Percentiles rank a stretch among this genome's conserved stretches.
Conservation (phyloP, 2,113 vertebrate genomes). For the Puffinus mauretanicus region DNA sequence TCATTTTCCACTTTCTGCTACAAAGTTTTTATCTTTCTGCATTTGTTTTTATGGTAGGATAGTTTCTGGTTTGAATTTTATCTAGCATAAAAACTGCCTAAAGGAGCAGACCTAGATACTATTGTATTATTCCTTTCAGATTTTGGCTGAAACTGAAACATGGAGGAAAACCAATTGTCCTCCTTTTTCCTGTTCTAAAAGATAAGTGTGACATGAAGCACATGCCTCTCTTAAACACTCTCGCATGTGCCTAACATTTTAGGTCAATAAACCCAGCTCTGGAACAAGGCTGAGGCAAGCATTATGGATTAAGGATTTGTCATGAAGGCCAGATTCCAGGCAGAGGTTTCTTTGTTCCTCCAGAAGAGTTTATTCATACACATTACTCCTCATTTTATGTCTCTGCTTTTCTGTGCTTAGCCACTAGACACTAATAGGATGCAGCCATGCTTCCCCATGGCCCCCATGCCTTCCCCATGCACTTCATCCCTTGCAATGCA, state of each 20-base stretch:
- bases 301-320: not conserved
- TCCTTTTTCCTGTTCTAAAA: constrained; percentile 55
- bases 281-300: constrained; percentile 6
- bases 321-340: not conserved
- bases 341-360: constrained; percentile 32
- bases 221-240: constrained; percentile 37
- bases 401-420: not conserved
- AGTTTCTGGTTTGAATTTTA: constrained; percentile 53
- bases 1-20: constrained; percentile 33
- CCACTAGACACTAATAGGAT: not conserved
- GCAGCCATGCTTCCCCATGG: not conserved
- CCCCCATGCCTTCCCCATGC: accelerated
- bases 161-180: constrained; percentile 57
- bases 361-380: not conserved
- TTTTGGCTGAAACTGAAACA: constrained; percentile 33
- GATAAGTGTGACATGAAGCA: constrained; percentile 65
- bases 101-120: not conserved
- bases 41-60: constrained; percentile 22
- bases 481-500: not conserved
- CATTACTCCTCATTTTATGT: not conserved
- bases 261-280: constrained; percentile 23
- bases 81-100: constrained; percentile 41
- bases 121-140: constrained; percentile 32
- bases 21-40: constrained; percentile 31
- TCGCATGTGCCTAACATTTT: constrained; percentile 13